These are phyloP conservation scores for Lacerta bilineata DNA, from an alignment of 2,797 vertebrate species.

Conservation along the genomic window DNA sequence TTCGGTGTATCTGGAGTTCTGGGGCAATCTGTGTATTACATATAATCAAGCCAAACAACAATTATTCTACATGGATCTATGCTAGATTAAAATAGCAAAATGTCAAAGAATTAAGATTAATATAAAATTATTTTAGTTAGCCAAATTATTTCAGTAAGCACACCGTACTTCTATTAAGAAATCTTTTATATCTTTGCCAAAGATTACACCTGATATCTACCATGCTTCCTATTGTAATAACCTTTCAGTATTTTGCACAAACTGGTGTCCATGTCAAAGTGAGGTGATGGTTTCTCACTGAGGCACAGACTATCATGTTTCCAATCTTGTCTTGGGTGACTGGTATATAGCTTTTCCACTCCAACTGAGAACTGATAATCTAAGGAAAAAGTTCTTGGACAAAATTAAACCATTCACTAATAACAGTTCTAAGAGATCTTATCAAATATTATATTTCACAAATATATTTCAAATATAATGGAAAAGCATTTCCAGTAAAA, in stretches of 20 bases:
- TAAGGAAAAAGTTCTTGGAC: background rate
- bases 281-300: background rate
- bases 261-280: slow-evolving; percentile 55
- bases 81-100: background rate
- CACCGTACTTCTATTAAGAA: background rate
- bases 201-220: background rate
- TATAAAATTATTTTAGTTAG: background rate
- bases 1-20: slow-evolving; percentile 94
- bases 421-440: background rate
- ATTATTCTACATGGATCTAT: background rate
- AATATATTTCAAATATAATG: too few species aligned
- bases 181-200: background rate
- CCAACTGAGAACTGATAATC: background rate
- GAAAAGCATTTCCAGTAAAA: background rate
- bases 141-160: background rate
- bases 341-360: background rate
- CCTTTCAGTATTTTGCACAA: background rate
- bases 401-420: background rate
- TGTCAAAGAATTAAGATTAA: background rate
- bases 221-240: background rate
- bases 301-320: background rate
- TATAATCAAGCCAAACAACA: slow-evolving; percentile 17
- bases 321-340: background rate
- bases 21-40: slow-evolving; percentile 89
- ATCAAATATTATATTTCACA: background rate